A percentile compares a stretch with the other conserved stretches of the same genome.
These are phyloP conservation scores for Camelus dromedarius DNA, from an alignment of 2,113 vertebrate species.

Conservation along the genomic window DNA sequence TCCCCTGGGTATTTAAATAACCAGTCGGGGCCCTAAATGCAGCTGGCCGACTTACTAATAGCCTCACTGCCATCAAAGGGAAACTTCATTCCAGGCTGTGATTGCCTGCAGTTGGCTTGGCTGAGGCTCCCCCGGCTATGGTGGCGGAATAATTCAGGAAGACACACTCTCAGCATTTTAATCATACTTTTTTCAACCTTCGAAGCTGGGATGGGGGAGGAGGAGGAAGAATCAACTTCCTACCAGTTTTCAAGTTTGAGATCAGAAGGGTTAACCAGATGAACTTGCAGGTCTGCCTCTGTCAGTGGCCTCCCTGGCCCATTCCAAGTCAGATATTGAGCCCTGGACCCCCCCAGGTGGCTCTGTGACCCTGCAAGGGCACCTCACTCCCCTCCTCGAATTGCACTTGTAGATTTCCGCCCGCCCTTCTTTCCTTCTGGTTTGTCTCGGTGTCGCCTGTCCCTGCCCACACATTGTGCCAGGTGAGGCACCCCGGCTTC, in stretches of 20 bases:
- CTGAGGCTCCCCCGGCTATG: neutral
- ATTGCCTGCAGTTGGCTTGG: neutral
- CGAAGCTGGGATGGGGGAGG: neutral
- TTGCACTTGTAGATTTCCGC: neutral
- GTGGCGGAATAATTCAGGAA: constrained; percentile 58
- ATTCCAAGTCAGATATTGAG: neutral
- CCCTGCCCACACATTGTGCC: neutral
- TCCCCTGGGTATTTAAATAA: constrained; percentile 29
- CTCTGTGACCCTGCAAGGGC: neutral
- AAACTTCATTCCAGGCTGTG: neutral
- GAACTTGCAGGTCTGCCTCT: neutral
- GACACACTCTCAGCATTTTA: constrained; percentile 59
- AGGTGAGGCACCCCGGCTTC: neutral
- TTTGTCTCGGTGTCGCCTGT: constrained; percentile 36
- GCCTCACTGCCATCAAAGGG: constrained; percentile 23
- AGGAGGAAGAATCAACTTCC: constrained; percentile 60
- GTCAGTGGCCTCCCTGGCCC: neutral
- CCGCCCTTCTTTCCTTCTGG: neutral
- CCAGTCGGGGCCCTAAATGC: neutral
- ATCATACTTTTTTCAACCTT: constrained; percentile 55
- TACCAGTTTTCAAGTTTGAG: constrained; percentile 46
- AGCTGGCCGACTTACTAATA: constrained; percentile 42
- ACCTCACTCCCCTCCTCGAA: neutral
- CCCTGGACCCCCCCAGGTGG: neutral
- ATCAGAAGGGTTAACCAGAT: constrained; percentile 9